These are phyloP conservation scores for Eudemis profundana DNA, from an alignment of 2,888 invertebrate species.

Conservation along the genomic window DNA sequence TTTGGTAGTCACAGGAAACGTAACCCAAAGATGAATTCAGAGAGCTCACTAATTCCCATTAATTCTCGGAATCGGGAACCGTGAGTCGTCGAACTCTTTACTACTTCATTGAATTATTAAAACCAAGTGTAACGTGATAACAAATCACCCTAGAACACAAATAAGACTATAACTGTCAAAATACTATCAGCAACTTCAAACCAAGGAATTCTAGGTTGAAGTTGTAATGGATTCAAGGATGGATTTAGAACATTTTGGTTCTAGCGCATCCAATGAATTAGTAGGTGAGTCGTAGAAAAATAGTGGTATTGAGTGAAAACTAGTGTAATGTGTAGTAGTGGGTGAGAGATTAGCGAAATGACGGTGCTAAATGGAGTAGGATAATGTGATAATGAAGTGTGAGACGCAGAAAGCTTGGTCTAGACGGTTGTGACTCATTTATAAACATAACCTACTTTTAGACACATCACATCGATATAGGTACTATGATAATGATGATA, in stretches of 20 bases:
- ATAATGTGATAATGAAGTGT: neutral
- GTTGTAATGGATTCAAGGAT: no score
- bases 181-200: neutral
- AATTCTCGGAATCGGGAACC: slow-evolving; percentile 11
- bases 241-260: slow-evolving; percentile 3
- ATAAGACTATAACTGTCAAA: neutral
- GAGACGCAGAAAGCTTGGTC: neutral
- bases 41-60: slow-evolving; percentile 13
- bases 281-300: neutral
- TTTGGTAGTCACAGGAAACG: neutral
- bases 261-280: neutral
- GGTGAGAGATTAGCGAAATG: neutral
- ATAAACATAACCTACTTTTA: no score
- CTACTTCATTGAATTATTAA: slow-evolving; percentile 21
- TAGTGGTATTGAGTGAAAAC: neutral
- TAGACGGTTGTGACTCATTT: slow-evolving; percentile 10
- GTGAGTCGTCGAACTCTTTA: slow-evolving; percentile 20
- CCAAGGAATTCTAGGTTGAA: neutral
- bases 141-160: neutral
- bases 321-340: neutral
- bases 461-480: no score
- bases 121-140: slow-evolving; percentile 20
- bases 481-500: no score
- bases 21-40: neutral
- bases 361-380: slow-evolving; percentile 2